Base-by-base conservation (phyloP, 2,113 vertebrate species). In the Rhinoptilus africanus region DNA sequence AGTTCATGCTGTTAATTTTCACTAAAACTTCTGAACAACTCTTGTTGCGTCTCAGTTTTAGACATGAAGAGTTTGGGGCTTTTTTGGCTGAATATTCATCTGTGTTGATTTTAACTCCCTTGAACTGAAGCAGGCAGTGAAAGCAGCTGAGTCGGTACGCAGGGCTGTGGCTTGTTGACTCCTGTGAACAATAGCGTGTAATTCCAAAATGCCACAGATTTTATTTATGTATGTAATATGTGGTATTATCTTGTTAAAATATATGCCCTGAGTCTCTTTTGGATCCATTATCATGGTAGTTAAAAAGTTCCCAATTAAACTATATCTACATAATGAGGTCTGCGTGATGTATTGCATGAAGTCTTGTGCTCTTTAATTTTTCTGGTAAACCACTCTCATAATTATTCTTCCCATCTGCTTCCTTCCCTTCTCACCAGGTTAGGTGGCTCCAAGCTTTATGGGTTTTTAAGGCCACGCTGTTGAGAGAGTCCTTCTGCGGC, bases 241-340 rank as follows among this genome's bases (percentile, higher is more conserved):
- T 76, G 83, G n/a, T 73, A 78, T 57, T 89, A 91, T 62, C 80
- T 81, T 83, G 37, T 60, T 76, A 79, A 85, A 95, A 69, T 92
- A 66, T 6, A 43, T 89, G 92, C 95, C 94, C 57, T 1, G 62
- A 85, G 57, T 87, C 86, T 88, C 37, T 96, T 89, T 78, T 96
- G 83, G 77, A 91, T 93, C 69, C 18, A n/a, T 82, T 85, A 50
- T 57, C 5, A 0, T 1, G 76, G 66, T 57, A 82, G 66, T 93
- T 93, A 68, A 28, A 41, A 68, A 85, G 56, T 81, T 92, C 59
- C 54, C 82, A 94, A 95, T 95, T 96, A 94, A 86, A 45, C 53
- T 86, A 0, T 88, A 84, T 93, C 86, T 96, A 23, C 91, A 79
- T 96, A 92, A 93, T 87, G 86, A 95, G 86, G 35, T 69, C 39